phyloP scores from a whole-genome alignment of 1,140 invertebrate species.

The Drosophila dunni region DNA sequence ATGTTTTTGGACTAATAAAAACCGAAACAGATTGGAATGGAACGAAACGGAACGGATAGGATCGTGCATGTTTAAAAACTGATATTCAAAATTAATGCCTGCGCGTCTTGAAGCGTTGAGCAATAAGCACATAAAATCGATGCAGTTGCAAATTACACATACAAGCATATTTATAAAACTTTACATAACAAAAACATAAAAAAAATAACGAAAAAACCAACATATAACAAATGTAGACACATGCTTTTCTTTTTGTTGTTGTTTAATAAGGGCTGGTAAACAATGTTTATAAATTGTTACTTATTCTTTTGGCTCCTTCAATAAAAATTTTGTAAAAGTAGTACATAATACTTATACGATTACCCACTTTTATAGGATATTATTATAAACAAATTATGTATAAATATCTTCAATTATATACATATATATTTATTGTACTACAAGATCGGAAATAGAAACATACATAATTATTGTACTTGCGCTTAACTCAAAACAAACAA shows the following conservation, averaged over 20 bases:
- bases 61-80: conserved; percentile 17
- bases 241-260: conserved; percentile 37
- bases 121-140: conserved; percentile 28
- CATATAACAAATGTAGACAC: conserved; percentile 14
- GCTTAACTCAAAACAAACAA: conserved; percentile 32
- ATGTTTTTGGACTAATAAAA: conserved; percentile 75
- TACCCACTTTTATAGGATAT: conserved; percentile 35
- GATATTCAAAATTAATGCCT: conserved; percentile 47
- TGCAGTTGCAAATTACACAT: conserved; percentile 28
- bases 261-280: conserved; percentile 32
- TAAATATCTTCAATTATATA: conserved; percentile 42
- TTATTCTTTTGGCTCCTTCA: conserved; percentile 22
- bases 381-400: conserved; percentile 25
- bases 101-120: conserved; percentile 17
- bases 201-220: neutral
- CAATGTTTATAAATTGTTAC: conserved; percentile 34
- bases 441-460: conserved; percentile 17
- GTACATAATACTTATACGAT: conserved; percentile 9
- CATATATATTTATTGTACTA: conserved; percentile 42
- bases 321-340: conserved; percentile 29
- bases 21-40: neutral
- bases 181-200: conserved; percentile 5
- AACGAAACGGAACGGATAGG: neutral
- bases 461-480: conserved; percentile 20
- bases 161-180: conserved; percentile 34